phyloP scores from a whole-genome alignment of 2,113 vertebrate genomes.

The Lichenostomus cassidix region DNA sequence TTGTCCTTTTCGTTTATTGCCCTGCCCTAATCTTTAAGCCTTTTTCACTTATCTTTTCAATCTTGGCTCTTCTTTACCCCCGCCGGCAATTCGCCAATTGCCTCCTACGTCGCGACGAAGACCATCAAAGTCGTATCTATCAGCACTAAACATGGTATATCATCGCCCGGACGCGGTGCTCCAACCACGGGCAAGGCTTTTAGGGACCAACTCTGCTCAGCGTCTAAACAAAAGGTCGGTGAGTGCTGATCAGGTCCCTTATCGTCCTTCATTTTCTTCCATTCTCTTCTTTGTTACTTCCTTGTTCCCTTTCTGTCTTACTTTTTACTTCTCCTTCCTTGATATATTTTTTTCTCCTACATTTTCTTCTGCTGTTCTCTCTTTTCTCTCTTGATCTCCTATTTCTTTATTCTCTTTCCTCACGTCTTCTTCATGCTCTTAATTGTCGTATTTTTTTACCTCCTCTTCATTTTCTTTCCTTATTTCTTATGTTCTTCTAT shows the following conservation, averaged over 20 bases:
- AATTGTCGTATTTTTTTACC: background rate
- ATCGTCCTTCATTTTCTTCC: background rate
- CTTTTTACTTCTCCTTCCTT: background rate
- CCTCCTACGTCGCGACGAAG: fast-evolving
- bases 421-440: background rate
- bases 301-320: background rate
- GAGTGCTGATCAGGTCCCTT: background rate
- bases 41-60: background rate
- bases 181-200: background rate
- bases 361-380: background rate
- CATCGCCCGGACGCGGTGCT: too few species aligned
- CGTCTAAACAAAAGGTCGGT: background rate
- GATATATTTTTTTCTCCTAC: background rate
- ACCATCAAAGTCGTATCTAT: too few species aligned
- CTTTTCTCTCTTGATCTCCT: background rate
- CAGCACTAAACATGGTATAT: too few species aligned
- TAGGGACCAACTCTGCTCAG: background rate
- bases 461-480: background rate
- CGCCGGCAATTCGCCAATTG: background rate
- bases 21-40: background rate
- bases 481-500: background rate
- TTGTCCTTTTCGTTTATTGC: too few species aligned
- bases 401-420: background rate
- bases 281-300: background rate
- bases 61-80: background rate